Conservation (phyloP, 2,113 vertebrate genomes). For the Isichthys henryi region DNA sequence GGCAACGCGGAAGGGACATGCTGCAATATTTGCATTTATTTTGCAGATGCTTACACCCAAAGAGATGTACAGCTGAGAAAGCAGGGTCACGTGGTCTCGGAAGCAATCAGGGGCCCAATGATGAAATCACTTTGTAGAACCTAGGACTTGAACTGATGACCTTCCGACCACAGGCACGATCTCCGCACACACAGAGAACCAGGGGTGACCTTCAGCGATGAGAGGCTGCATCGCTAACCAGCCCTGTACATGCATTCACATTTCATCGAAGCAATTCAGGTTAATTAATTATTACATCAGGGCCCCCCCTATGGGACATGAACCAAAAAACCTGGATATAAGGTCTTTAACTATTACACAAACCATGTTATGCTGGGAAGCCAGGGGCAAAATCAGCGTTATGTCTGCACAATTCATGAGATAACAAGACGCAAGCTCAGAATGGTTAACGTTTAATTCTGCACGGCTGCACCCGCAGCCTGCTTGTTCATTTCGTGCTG, state of each 20-base stretch:
- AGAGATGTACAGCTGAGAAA: not conserved
- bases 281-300: not conserved
- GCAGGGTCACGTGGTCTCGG: not conserved
- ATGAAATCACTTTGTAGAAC: not conserved
- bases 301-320: not conserved
- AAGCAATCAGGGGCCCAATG: not conserved
- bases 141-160: not conserved
- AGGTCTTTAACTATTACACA: not conserved
- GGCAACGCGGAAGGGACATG: not conserved
- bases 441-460: constrained; percentile 35
- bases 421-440: not conserved
- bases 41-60: not conserved
- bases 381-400: not conserved
- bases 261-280: not conserved
- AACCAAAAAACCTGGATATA: not conserved
- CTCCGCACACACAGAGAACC: not conserved
- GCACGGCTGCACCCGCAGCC: constrained; percentile 46
- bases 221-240: not conserved
- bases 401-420: not conserved
- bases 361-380: not conserved
- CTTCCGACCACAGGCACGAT: not conserved
- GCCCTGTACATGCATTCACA: not conserved
- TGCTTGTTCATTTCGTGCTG: constrained; percentile 53
- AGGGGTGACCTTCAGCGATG: not conserved
- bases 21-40: not conserved